Conservation (phyloP, 2,888 invertebrate genomes). For the Drosophila mimica region DNA sequence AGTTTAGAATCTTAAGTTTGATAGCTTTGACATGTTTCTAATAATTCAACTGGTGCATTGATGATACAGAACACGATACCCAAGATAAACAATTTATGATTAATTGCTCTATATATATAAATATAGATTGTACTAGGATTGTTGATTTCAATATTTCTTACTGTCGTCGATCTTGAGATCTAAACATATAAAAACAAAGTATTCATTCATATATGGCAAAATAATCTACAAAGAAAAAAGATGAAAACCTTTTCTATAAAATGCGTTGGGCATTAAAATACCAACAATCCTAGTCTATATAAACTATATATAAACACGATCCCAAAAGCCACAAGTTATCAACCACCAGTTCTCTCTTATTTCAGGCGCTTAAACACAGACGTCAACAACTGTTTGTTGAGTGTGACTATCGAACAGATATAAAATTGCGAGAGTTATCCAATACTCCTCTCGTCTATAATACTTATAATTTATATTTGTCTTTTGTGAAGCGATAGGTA, state of each 20-base stretch:
- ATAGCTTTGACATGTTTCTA: slow-evolving; percentile 54
- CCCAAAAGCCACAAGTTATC: slow-evolving; percentile 86
- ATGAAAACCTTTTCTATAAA: not conserved
- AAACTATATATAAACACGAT: slow-evolving; percentile 84
- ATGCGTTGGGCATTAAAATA: not conserved
- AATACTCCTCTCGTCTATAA: slow-evolving; percentile 57
- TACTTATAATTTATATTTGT: slow-evolving; percentile 65
- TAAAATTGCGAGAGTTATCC: slow-evolving; percentile 62
- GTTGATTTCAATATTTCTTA: slow-evolving; percentile 29
- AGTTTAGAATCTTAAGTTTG: slow-evolving; percentile 51
- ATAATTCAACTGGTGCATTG: slow-evolving; percentile 79
- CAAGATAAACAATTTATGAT: slow-evolving; percentile 43
- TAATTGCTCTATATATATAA: slow-evolving; percentile 27
- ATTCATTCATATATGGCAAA: not conserved
- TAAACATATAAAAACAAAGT: not conserved
- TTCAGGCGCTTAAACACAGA: slow-evolving; percentile 88
- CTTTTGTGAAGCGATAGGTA: slow-evolving; percentile 81
- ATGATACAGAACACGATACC: slow-evolving; percentile 58
- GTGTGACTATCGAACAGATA: slow-evolving; percentile 75
- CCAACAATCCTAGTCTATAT: slow-evolving; percentile 50
- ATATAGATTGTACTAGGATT: slow-evolving; percentile 42
- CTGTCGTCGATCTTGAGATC: slow-evolving; percentile 9
- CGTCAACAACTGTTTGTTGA: slow-evolving; percentile 69
- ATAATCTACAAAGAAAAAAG: not conserved
- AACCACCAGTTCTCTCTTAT: slow-evolving; percentile 96